These are phyloP conservation scores for Ophion ventricosus DNA, from an alignment of 2,888 invertebrate genomes.

Conservation along the genomic window DNA sequence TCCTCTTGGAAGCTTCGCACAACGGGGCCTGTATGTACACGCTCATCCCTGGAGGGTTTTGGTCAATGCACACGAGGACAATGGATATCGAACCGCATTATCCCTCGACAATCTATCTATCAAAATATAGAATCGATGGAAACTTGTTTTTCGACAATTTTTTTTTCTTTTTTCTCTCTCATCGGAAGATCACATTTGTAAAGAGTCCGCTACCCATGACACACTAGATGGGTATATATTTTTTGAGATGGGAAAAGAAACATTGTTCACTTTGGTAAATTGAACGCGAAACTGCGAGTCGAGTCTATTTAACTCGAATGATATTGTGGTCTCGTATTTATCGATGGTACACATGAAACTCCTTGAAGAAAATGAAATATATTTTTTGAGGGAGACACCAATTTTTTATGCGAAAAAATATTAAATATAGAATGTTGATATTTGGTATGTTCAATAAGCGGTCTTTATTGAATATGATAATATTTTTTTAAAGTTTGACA, in stretches of 20 bases:
- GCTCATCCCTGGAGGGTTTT: conserved; percentile 32
- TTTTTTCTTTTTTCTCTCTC: no score
- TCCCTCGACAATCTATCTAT: conserved; percentile 42
- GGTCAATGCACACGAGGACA: conserved; percentile 55
- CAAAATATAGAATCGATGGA: conserved; percentile 46
- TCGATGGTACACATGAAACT: no score
- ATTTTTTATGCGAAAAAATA: no score
- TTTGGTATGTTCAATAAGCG: no score
- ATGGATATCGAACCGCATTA: conserved; percentile 32
- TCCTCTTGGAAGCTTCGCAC: not conserved
- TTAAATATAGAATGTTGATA: no score
- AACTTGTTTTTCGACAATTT: conserved; percentile 31
- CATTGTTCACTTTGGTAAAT: conserved; percentile 2
- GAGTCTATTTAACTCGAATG: not conserved
- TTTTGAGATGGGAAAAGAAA: not conserved
- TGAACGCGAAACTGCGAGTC: not conserved
- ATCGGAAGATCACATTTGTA: conserved; percentile 28
- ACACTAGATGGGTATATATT: not conserved
- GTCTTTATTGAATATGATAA: no score
- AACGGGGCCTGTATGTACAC: conserved; percentile 20
- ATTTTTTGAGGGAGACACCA: no score
- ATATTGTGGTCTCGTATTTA: no score
- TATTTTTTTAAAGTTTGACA: no score
- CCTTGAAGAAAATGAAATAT: no score
- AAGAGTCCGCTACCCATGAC: conserved; percentile 5